These are phyloP conservation scores for Rhinoptilus africanus DNA, from an alignment of 2,113 vertebrate genomes.

Conservation along the genomic window DNA sequence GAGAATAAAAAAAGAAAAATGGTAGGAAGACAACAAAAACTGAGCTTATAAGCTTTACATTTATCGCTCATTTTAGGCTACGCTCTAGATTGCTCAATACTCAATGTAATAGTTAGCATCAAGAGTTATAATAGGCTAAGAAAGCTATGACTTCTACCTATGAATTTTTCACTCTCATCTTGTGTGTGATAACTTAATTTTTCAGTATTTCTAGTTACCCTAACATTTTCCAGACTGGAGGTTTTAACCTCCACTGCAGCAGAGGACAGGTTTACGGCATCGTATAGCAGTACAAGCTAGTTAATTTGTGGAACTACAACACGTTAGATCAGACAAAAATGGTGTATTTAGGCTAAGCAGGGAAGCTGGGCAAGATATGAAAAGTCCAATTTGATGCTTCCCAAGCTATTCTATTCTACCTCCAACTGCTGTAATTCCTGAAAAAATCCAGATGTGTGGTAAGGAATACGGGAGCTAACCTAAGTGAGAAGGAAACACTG, in stretches of 20 bases:
- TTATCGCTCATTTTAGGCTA: neutral
- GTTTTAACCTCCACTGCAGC: neutral
- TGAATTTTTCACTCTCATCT: neutral
- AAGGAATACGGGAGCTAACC: neutral
- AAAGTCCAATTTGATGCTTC: neutral
- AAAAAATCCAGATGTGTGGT: neutral
- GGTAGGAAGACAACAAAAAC: neutral
- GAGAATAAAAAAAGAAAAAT: conserved; percentile 17
- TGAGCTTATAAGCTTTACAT: neutral
- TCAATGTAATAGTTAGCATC: neutral
- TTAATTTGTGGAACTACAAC: neutral
- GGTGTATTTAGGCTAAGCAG: neutral
- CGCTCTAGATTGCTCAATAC: neutral
- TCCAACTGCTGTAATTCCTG: neutral
- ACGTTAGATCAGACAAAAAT: neutral
- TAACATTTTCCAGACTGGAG: neutral
- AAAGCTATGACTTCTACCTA: neutral
- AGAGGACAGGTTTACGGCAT: neutral
- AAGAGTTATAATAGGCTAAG: neutral
- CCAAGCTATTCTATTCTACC: neutral
- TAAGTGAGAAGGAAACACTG: neutral
- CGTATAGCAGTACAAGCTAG: neutral
- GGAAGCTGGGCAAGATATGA: neutral
- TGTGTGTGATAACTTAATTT: neutral
- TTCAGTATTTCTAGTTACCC: neutral